A percentile compares a stretch with the other conserved stretches of the same genome.
phyloP scores from a whole-genome alignment of 2,113 vertebrate species.

The Hyaena hyaena region DNA sequence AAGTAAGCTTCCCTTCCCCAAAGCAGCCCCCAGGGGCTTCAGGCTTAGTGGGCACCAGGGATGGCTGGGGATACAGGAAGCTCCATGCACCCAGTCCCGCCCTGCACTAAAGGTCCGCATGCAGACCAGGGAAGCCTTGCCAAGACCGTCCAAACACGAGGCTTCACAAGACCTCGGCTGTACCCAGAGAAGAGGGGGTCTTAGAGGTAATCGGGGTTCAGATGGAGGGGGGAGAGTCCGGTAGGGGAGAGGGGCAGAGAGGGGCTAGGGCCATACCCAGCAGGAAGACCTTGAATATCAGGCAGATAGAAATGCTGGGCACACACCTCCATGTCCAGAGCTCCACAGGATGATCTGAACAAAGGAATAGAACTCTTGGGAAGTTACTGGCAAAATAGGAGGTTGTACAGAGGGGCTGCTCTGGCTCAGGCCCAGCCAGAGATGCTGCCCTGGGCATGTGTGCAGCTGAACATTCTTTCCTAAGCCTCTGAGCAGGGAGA shows the following conservation, averaged over 20 bases:
- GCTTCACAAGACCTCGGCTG: neutral
- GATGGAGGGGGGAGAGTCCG: neutral
- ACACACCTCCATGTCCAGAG: neutral
- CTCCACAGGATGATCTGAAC: neutral
- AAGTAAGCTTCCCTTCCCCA: slow-evolving; percentile 39
- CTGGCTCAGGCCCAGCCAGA: neutral
- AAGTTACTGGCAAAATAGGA: neutral
- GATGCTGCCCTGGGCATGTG: neutral
- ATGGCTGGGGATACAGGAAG: fast-evolving
- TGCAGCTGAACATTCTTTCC: neutral
- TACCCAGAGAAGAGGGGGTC: neutral
- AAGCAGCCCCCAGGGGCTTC: fast-evolving
- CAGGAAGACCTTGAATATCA: neutral
- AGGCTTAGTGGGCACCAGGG: neutral
- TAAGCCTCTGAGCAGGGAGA: neutral
- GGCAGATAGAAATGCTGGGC: neutral
- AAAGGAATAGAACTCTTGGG: neutral
- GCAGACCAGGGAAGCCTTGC: neutral
- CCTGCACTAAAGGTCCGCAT: neutral
- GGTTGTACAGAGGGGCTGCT: neutral
- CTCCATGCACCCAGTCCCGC: neutral
- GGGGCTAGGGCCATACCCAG: no score
- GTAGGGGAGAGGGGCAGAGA: neutral
- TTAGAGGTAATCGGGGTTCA: neutral
- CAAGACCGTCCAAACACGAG: neutral